These are phyloP conservation scores for Portunus trituberculatus DNA, from an alignment of 1,140 invertebrate species.

Conservation along the genomic window DNA sequence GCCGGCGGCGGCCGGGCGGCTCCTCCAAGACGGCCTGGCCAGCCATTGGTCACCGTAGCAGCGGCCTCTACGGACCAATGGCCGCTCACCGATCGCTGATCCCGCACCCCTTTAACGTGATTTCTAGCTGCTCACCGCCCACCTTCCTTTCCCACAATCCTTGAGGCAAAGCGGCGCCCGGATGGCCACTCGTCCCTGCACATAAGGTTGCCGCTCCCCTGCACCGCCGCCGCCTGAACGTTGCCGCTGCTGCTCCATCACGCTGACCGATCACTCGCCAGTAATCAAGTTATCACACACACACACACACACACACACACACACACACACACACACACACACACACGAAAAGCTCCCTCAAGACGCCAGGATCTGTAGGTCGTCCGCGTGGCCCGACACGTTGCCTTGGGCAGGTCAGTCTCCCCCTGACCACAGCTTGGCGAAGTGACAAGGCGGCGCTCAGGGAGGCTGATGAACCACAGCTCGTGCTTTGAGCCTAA, in stretches of 20 bases:
- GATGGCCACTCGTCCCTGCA: not conserved
- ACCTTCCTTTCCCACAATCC: slow-evolving; percentile 52
- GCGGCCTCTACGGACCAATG: slow-evolving; percentile 57
- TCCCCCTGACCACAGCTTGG: not conserved
- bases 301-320: slow-evolving; percentile 37
- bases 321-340: slow-evolving; percentile 54
- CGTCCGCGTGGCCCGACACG: not conserved
- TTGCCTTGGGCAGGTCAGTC: too few species aligned
- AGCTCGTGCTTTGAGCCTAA: not conserved
- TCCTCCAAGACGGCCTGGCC: slow-evolving; percentile 48
- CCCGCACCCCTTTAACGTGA: slow-evolving; percentile 67
- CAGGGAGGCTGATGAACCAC: not conserved
- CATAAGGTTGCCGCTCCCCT: not conserved
- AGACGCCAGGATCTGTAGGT: not conserved
- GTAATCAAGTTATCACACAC: slow-evolving; percentile 3
- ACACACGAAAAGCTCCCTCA: slow-evolving; percentile 30
- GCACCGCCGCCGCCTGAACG: not conserved
- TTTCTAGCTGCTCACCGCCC: slow-evolving; percentile 50
- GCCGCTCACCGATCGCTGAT: slow-evolving; percentile 53
- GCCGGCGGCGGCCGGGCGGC: slow-evolving; percentile 43
- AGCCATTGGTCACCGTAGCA: slow-evolving; percentile 64
- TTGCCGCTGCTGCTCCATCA: not conserved
- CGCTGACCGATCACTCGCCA: not conserved
- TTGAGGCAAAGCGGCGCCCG: slow-evolving; percentile 28
- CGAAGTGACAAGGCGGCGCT: too few species aligned